Conservation (phyloP, 2,888 invertebrate genomes). For the Theretra japonica region DNA sequence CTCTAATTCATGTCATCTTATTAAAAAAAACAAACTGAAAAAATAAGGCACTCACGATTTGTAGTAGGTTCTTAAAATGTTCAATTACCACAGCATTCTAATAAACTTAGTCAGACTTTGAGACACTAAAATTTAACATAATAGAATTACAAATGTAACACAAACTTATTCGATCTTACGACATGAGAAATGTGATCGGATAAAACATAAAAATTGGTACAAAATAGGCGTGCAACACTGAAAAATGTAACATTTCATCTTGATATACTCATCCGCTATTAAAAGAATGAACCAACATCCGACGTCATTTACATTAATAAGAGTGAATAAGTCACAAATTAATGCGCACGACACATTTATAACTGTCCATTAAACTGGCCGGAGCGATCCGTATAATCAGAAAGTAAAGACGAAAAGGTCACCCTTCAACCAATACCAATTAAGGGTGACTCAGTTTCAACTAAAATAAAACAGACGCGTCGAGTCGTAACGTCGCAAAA, state of each 20-base stretch:
- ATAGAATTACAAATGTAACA: not conserved
- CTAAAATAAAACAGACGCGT: conserved; percentile 68
- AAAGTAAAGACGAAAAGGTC: conserved; percentile 59
- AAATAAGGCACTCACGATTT: too few species aligned
- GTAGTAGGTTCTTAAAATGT: too few species aligned
- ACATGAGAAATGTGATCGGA: conserved; percentile 10
- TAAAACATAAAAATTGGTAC: conserved; percentile 5
- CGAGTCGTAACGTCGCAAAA: conserved; percentile 70
- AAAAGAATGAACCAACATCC: conserved; percentile 14
- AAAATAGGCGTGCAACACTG: conserved; percentile 11
- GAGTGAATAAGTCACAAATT: conserved; percentile 36
- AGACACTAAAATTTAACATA: not conserved
- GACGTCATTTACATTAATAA: conserved; percentile 23
- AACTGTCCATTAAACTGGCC: conserved; percentile 42
- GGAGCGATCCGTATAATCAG: conserved; percentile 30
- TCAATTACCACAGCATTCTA: too few species aligned
- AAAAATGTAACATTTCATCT: conserved; percentile 10
- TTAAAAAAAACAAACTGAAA: too few species aligned
- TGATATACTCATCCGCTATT: conserved; percentile 25
- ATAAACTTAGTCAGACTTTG: not conserved
- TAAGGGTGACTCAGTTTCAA: conserved; percentile 72
- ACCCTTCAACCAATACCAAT: conserved; percentile 67
- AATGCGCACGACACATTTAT: conserved; percentile 44
- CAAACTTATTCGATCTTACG: not conserved
- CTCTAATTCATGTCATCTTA: too few species aligned